Conservation (phyloP, 2,888 invertebrate genomes). For the Pandemis heparana region DNA sequence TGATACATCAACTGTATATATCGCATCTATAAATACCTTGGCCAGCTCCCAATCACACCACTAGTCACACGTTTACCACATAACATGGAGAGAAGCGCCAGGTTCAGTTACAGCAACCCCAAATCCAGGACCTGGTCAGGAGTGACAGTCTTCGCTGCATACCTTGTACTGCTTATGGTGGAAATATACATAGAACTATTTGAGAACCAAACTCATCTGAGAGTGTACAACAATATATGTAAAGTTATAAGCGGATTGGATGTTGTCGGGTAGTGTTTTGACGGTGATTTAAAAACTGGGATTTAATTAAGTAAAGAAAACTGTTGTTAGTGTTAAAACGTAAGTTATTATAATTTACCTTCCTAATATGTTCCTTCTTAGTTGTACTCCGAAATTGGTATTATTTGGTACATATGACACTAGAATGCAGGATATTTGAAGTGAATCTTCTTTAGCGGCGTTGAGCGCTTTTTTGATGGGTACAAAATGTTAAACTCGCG, state of each 20-base stretch:
- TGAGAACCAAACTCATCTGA: constrained; percentile 68
- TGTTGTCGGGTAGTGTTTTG: constrained; percentile 12
- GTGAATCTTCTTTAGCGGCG: too few species aligned
- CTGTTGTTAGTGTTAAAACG: too few species aligned
- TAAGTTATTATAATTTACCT: too few species aligned
- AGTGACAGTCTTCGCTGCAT: constrained; percentile 74
- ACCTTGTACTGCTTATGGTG: constrained; percentile 69
- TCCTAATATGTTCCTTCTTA: too few species aligned
- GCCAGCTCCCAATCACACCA: constrained; percentile 22
- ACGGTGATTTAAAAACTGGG: not conserved
- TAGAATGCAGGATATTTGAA: too few species aligned
- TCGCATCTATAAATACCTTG: constrained; percentile 11
- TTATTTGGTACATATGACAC: too few species aligned
- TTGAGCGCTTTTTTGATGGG: too few species aligned
- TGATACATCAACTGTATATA: too few species aligned
- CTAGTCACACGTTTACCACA: not conserved
- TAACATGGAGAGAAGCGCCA: constrained; percentile 61
- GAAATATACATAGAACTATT: constrained; percentile 74
- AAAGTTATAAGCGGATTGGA: constrained; percentile 45
- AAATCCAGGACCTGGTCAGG: constrained; percentile 69
- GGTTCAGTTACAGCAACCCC: constrained; percentile 65
- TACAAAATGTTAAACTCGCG: too few species aligned
- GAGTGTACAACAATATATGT: constrained; percentile 62
- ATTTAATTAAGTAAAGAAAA: too few species aligned
- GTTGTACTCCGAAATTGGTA: too few species aligned